Evolutionary conservation across 2,888 invertebrate genomes (phyloP).

Genomic region (Lasioglossum lativentre): DNA sequence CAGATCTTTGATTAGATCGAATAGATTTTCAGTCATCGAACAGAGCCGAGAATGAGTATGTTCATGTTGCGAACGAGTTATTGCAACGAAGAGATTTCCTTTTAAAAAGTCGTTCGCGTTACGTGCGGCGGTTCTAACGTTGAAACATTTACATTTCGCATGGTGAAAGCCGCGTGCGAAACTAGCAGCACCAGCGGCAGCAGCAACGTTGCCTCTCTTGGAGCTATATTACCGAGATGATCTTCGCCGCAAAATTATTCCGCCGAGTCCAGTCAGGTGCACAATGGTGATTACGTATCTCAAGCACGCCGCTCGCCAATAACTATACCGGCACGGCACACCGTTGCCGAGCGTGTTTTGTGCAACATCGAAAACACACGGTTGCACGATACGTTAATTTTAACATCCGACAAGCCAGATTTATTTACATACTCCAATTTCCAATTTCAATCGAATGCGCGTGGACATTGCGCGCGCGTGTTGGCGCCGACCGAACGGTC

Average conservation of each 20-base stretch:
- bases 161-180: slow-evolving; percentile 22
- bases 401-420: slow-evolving; percentile 24
- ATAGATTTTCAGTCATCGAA: neutral
- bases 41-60: too few species aligned
- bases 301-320: slow-evolving; percentile 47
- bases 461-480: neutral
- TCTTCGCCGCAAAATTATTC: slow-evolving; percentile 56
- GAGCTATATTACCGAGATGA: slow-evolving; percentile 55
- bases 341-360: slow-evolving; percentile 38
- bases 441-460: slow-evolving; percentile 21
- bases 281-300: slow-evolving; percentile 55
- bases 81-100: neutral
- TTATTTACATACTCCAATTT: slow-evolving; percentile 36
- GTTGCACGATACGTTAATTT: slow-evolving; percentile 46
- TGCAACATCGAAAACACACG: slow-evolving; percentile 36
- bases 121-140: neutral
- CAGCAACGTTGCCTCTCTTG: slow-evolving; percentile 41
- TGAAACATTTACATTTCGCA: slow-evolving; percentile 17
- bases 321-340: slow-evolving; percentile 33
- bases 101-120: neutral
- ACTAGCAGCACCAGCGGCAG: slow-evolving; percentile 5
- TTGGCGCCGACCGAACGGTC: neutral
- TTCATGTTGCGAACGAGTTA: neutral
- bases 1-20: neutral
- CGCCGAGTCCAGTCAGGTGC: slow-evolving; percentile 47